A percentile compares a stretch with the other conserved stretches of the same genome.
These are phyloP conservation scores for Desmophyllum pertusum DNA, from an alignment of 92 coral and sea anemone genomes.

Conservation along the genomic window DNA sequence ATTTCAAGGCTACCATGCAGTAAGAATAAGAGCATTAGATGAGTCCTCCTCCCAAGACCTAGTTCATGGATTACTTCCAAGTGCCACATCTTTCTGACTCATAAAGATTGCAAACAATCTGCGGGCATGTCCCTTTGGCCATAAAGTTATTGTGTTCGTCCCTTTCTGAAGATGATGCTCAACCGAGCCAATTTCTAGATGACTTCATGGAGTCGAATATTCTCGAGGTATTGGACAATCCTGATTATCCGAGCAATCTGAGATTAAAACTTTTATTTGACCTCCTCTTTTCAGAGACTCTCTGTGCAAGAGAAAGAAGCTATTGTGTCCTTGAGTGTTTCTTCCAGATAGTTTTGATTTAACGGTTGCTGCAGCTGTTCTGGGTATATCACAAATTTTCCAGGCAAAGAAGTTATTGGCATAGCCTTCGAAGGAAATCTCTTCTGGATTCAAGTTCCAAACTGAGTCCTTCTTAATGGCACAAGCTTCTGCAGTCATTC, in stretches of 20 bases:
- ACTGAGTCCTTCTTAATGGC: background rate
- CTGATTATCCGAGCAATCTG: background rate
- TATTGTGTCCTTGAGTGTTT: conserved; percentile 1
- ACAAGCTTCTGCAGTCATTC: background rate
- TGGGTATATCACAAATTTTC: background rate
- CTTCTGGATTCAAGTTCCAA: background rate
- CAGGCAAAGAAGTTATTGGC: background rate
- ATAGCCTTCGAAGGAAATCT: background rate
- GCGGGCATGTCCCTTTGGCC: too few relatives aligned
- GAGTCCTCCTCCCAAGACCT: too few relatives aligned
- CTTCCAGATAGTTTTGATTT: background rate
- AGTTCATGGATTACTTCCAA: too few relatives aligned
- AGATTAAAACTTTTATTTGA: background rate
- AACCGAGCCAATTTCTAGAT: background rate
- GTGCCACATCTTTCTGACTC: too few relatives aligned
- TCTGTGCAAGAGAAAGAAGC: background rate
- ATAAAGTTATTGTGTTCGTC: too few relatives aligned
- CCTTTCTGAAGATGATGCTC: background rate
- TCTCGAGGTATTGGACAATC: background rate
- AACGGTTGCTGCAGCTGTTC: background rate
- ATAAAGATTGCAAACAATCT: too few relatives aligned
- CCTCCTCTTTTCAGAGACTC: background rate
- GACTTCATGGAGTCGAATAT: background rate
- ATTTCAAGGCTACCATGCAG: too few relatives aligned
- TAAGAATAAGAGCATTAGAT: too few relatives aligned